Evolutionary conservation across 2,797 vertebrate genomes (phyloP), one percentile per base, ranked within the genome.

Genomic region (Sylvilagus floridanus): DNA sequence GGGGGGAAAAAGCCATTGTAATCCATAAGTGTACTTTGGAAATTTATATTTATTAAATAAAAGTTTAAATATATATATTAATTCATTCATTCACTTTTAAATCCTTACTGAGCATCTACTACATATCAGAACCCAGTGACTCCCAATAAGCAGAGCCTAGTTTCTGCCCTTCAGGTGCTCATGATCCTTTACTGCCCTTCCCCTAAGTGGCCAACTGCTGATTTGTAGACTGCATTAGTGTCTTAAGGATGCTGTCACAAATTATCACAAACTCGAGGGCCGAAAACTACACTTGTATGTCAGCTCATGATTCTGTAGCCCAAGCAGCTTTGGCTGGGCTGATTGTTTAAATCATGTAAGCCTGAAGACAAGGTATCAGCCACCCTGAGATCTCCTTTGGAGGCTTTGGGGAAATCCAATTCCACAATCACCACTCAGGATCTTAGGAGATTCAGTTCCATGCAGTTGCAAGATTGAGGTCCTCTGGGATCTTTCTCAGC

Each of bases 81-180:
- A 47, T 47, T 47, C n/a, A 65, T 83, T 50, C 26, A 42, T 28
- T 71, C n/a, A 50, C 30, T 37, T 87, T 16, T 82, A 83, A 77
- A 57, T 88, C 19, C 47, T 94, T 76, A 72, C 63, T 90, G 76
- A 71, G 7, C 54, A 91, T 16, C 54, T 90, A 81, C 26, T 76
- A 17, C 37, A 21, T 50, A 78, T 4, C 35, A 66, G 84, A 52
- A 78, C 89, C 76, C 93, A 4, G 52, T n/a, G 72, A 2, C n/a
- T 88, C 50, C 26, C 65, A 95, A 72, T n/a, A 85, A 66, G 4
- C 30, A 62, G 47, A 24, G 62, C 19, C 7, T 1, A 22, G 60
- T 82, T 87, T 92, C 89, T 88, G n/a, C 63, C 54, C 50, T 73
- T 26, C 9, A 63, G 62, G 52, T 71, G 22, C 60, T 84, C 90